phyloP scores from a whole-genome alignment of 2,888 invertebrate genomes.

The Axea sp. region DNA sequence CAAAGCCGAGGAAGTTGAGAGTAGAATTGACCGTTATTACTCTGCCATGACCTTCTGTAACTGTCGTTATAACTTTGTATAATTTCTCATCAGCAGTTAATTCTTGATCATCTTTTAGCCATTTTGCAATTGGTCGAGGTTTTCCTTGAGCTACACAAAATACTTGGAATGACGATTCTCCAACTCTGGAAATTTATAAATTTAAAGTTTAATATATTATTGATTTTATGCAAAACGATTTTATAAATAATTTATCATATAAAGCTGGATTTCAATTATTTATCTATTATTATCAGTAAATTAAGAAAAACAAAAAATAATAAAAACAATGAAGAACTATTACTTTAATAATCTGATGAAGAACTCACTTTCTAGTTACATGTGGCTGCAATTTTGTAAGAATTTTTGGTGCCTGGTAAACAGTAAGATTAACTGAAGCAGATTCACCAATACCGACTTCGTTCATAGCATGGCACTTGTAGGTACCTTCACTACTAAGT shows the following conservation, averaged over 20 bases:
- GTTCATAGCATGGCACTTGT: slow-evolving; percentile 94
- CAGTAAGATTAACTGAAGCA: slow-evolving; percentile 90
- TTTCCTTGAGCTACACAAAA: slow-evolving; percentile 94
- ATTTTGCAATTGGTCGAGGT: slow-evolving; percentile 90
- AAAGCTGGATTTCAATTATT: too few relatives aligned
- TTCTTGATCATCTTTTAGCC: slow-evolving; percentile 92
- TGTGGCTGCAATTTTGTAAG: slow-evolving; percentile 90
- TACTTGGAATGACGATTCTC: slow-evolving; percentile 88
- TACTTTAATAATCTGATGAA: neutral
- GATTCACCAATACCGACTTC: slow-evolving; percentile 92
- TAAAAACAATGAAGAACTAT: too few relatives aligned
- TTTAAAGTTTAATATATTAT: too few relatives aligned
- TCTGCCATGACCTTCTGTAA: slow-evolving; percentile 87
- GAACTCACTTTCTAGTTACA: slow-evolving; percentile 83
- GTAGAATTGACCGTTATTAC: slow-evolving; percentile 91
- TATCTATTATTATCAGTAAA: too few relatives aligned
- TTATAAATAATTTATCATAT: too few relatives aligned
- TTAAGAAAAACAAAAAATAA: too few relatives aligned
- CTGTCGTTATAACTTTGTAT: slow-evolving; percentile 90
- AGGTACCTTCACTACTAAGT: slow-evolving; percentile 91
- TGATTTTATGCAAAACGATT: too few relatives aligned
- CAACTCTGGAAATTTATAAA: slow-evolving; percentile 81
- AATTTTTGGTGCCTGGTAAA: slow-evolving; percentile 93
- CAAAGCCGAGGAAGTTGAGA: slow-evolving; percentile 89
- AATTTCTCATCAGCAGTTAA: slow-evolving; percentile 88